Conservation (phyloP, 2,797 vertebrate species). For the Gobionotothen gibberifrons region DNA sequence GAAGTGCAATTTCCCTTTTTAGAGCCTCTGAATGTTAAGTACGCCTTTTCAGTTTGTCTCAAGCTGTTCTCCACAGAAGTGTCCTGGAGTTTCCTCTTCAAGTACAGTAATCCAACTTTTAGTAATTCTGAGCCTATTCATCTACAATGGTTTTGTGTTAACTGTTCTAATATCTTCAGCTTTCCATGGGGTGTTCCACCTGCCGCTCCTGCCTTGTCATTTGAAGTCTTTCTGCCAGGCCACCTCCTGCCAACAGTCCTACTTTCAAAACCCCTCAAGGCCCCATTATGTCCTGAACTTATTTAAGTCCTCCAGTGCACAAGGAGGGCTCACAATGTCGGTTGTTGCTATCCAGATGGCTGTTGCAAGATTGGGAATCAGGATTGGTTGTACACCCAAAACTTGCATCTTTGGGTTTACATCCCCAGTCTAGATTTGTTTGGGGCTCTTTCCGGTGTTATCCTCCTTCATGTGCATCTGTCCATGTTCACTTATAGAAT, state of each 20-base stretch:
- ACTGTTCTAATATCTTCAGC: neutral
- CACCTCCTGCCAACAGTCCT: slow-evolving; percentile 6
- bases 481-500: neutral
- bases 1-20: slow-evolving; percentile 10
- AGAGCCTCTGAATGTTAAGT: neutral
- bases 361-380: slow-evolving; percentile 17
- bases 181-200: slow-evolving; percentile 1
- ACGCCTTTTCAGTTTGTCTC: slow-evolving; percentile 7
- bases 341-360: neutral
- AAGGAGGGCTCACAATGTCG: slow-evolving; percentile 4
- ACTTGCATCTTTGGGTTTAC: neutral
- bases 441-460: neutral
- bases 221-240: slow-evolving; percentile 2
- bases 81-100: neutral
- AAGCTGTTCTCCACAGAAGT: neutral
- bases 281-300: neutral
- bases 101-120: slow-evolving; percentile 4
- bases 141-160: neutral
- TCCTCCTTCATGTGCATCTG: neutral
- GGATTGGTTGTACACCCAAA: slow-evolving; percentile 5
- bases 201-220: neutral
- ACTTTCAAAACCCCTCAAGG: slow-evolving; percentile 12
- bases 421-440: neutral
- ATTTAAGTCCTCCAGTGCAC: neutral
- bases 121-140: neutral